Evolutionary conservation across 2,113 vertebrate species (phyloP).

Genomic region (Alectura lathami): DNA sequence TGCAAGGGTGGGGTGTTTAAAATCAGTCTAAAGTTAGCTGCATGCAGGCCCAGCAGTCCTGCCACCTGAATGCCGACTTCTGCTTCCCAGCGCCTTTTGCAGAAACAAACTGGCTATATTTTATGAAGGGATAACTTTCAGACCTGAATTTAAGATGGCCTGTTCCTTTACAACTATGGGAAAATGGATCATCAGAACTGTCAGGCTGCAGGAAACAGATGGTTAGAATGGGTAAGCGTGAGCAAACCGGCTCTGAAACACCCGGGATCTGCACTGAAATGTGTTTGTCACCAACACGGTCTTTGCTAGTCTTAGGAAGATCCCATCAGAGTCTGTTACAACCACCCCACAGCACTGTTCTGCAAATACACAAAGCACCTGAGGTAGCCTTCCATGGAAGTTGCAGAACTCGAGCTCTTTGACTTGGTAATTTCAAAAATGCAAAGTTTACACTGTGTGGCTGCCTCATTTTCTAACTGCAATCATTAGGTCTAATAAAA

Average conservation of each 20-base stretch:
- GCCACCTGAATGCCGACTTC: neutral
- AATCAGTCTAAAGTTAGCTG: neutral
- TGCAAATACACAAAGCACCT: neutral
- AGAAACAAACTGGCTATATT: neutral
- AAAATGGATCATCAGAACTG: neutral
- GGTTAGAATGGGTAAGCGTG: neutral
- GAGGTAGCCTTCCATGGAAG: neutral
- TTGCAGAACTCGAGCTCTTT: neutral
- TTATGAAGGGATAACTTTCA: neutral
- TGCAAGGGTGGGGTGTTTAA: neutral
- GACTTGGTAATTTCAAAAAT: neutral
- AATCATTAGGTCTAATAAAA: slow-evolving; percentile 30
- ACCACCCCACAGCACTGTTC: neutral
- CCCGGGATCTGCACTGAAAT: neutral
- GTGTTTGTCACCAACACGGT: neutral
- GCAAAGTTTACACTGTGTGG: neutral
- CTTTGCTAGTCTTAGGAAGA: neutral
- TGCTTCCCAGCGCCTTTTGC: too few relatives aligned
- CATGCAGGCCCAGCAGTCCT: neutral
- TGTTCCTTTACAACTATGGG: neutral
- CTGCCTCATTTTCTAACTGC: neutral
- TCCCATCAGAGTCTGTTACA: neutral
- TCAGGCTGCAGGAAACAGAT: neutral
- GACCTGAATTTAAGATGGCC: neutral
- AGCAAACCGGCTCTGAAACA: neutral